phyloP scores from a whole-genome alignment of 2,797 vertebrate species.

The Tadarida brasiliensis region DNA sequence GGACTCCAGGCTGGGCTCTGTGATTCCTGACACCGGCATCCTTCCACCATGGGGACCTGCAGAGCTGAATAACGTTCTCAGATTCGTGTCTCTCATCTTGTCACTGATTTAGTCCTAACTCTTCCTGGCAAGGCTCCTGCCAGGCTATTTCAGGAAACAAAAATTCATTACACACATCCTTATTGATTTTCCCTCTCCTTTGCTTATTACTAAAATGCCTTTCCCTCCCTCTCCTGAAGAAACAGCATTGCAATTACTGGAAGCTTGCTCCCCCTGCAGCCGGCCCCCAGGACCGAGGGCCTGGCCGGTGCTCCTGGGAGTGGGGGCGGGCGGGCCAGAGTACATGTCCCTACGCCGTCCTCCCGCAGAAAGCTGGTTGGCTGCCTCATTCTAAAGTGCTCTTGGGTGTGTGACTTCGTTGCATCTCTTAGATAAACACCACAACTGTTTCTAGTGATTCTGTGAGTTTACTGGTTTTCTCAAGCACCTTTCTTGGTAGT shows the following conservation, averaged over 20 bases:
- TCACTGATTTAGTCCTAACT: constrained; percentile 75
- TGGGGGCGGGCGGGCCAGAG: neutral
- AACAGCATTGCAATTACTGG: constrained; percentile 73
- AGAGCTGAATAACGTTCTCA: constrained; percentile 57
- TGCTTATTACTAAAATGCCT: constrained; percentile 74
- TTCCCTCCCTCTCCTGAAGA: constrained; percentile 44
- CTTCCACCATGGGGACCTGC: constrained; percentile 22
- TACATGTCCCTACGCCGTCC: neutral
- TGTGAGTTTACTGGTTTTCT: neutral
- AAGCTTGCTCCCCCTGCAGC: constrained; percentile 40
- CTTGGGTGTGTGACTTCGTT: neutral
- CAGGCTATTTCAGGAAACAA: constrained; percentile 82
- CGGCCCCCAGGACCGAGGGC: neutral
- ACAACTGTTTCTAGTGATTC: neutral
- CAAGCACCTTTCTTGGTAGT: neutral
- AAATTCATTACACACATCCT: constrained; percentile 82
- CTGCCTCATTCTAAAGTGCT: neutral
- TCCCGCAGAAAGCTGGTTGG: neutral
- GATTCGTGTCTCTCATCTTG: constrained; percentile 77
- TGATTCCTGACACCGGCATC: neutral
- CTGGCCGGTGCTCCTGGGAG: neutral
- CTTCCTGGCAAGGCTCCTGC: constrained; percentile 82
- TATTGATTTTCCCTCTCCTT: constrained; percentile 81
- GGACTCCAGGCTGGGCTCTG: neutral
- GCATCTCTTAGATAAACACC: neutral